Evolutionary conservation across 2,113 vertebrate genomes (phyloP).

Genomic region (Quiscalus mexicanus): DNA sequence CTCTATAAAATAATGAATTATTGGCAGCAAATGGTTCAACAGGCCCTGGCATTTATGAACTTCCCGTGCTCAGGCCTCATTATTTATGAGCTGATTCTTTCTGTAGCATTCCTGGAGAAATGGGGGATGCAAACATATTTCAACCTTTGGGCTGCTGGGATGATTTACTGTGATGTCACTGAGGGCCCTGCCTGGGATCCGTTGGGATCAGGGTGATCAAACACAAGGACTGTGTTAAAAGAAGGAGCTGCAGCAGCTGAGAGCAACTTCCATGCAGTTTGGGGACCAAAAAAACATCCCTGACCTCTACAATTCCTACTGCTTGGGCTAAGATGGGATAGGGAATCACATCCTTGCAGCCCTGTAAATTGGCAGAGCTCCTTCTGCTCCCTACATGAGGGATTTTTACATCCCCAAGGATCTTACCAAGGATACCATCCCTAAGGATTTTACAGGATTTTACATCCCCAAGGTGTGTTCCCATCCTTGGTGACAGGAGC

Average conservation of each 20-base stretch:
- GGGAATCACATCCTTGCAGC: background rate
- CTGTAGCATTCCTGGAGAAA: background rate
- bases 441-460: no score
- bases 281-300: background rate
- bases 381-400: background rate
- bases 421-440: no score
- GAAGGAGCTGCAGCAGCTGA: background rate
- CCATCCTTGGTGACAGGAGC: background rate
- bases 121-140: background rate
- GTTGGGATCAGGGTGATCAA: background rate
- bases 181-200: background rate
- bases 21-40: background rate
- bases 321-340: fast-evolving
- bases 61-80: fast-evolving
- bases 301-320: fast-evolving
- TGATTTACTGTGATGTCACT: background rate
- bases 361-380: background rate
- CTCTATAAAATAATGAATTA: background rate
- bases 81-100: conserved; percentile 6
- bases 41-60: background rate
- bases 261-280: background rate
- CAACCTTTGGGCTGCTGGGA: background rate
- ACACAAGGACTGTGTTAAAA: fast-evolving
- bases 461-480: background rate
- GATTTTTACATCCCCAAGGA: background rate